phyloP scores from a whole-genome alignment of 2,888 invertebrate genomes.

The Allolobophora icterica region DNA sequence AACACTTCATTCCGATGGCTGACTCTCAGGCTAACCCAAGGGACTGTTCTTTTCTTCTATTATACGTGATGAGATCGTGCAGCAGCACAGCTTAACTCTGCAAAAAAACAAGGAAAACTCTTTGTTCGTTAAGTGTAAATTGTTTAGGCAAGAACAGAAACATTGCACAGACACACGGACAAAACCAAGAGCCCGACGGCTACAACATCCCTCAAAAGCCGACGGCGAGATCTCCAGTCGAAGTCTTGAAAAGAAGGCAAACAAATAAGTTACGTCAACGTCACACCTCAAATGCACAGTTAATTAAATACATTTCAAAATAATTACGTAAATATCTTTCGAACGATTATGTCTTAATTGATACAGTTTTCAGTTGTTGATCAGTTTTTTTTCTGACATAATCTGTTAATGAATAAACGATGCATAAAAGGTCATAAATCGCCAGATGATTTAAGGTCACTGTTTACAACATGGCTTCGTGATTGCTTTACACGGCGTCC shows the following conservation, averaged over 20 bases:
- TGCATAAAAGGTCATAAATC: not conserved
- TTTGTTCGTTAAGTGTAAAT: not conserved
- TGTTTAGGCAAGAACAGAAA: not conserved
- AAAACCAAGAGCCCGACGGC: not conserved
- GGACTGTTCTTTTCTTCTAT: no score
- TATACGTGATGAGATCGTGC: no score
- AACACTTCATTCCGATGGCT: no score
- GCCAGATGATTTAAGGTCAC: not conserved
- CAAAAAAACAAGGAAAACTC: no score
- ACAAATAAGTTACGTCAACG: not conserved
- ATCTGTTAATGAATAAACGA: not conserved
- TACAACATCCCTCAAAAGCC: not conserved
- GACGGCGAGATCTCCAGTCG: not conserved
- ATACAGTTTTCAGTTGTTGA: not conserved
- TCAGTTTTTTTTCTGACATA: not conserved
- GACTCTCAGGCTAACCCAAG: no score
- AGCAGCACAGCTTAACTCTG: no score
- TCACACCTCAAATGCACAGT: not conserved
- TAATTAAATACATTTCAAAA: not conserved
- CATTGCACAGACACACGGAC: conserved; percentile 3
- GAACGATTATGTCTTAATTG: not conserved
- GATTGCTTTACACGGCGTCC: not conserved
- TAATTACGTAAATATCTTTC: not conserved
- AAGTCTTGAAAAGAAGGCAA: not conserved
- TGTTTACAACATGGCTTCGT: not conserved